Evolutionary conservation across 2,113 vertebrate genomes (phyloP), one percentile per base, ranked within the genome.

Genomic region (Tapirus terrestris): DNA sequence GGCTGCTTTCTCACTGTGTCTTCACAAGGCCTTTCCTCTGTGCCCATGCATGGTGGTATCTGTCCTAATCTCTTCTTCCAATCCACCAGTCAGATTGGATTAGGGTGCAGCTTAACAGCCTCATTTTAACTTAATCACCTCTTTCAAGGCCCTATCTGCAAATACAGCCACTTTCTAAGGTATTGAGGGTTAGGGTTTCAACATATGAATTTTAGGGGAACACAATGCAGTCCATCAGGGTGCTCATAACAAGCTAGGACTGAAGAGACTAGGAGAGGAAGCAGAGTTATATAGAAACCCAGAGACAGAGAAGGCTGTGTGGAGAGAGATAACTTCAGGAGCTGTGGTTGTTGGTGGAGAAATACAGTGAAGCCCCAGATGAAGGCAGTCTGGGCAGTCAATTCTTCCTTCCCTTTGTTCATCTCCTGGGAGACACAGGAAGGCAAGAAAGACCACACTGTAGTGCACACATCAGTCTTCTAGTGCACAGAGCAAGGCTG

Each of bases 1-100:
- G 12, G 1, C n/a, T 12, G 21, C 7, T 16, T 39, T 45, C 2
- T 81, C 0, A 1, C 0, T 56, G 51, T 27, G 23, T 43, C 8
- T 6, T 43, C 36, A 43, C 8, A 12, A 23, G 21, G 8, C 0
- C 3, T 77, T 65, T 43, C 29, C 0, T 48, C 25, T 23, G 11
- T n/a, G 29, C 4, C 25, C 3, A 2, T 17, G 11, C 27, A 61
- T 36, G 31, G 11, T 48, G n/a, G 23, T 20, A 5, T 73, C 33
- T 10, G 1, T 67, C 12, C 16, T 61, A 25, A 48, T 33, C 8
- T n/a, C 67, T 31, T 43, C 4, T 91, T 84, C 6, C 43, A 51
- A 23, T 27, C 9, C 21, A n/a, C 1, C 63, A 61, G 17, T 45
- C 20, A 87, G 10, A 60, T 31, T 31, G 9, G 13, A 77, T 72